These are phyloP conservation scores for Erpobdella octoculata DNA, from an alignment of 2,888 invertebrate species.

Conservation along the genomic window DNA sequence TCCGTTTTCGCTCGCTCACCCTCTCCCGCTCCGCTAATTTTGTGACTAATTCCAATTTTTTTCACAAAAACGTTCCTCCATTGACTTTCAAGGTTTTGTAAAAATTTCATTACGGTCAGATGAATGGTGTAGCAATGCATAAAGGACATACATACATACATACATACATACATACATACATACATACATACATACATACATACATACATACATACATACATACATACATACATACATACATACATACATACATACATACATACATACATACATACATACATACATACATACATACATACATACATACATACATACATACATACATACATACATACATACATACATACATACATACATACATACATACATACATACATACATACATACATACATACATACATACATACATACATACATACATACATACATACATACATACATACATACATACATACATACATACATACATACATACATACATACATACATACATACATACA, in stretches of 20 bases:
- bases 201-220: slow-evolving; percentile 1
- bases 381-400: slow-evolving; percentile 18
- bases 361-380: slow-evolving; percentile 18
- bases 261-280: too few relatives aligned
- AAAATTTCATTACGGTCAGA: too few relatives aligned
- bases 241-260: too few relatives aligned
- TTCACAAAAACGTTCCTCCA: too few relatives aligned
- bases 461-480: slow-evolving; percentile 23
- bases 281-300: too few relatives aligned
- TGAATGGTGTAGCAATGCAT: too few relatives aligned
- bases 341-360: slow-evolving; percentile 18
- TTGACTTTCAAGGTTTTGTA: too few relatives aligned
- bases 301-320: too few relatives aligned
- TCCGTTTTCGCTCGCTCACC: too few relatives aligned
- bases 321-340: slow-evolving; percentile 18
- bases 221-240: slow-evolving; percentile 1
- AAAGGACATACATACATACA: neutral
- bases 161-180: neutral
- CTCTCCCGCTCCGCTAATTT: too few relatives aligned
- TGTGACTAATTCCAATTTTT: too few relatives aligned
- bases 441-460: slow-evolving; percentile 23
- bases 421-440: slow-evolving; percentile 23
- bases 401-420: slow-evolving; percentile 23
- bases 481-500: slow-evolving; percentile 3
- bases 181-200: slow-evolving; percentile 1